Evolutionary conservation across 2,888 invertebrate genomes (phyloP), one percentile per base, ranked within the genome.

Genomic region (Agrilus biguttatus): DNA sequence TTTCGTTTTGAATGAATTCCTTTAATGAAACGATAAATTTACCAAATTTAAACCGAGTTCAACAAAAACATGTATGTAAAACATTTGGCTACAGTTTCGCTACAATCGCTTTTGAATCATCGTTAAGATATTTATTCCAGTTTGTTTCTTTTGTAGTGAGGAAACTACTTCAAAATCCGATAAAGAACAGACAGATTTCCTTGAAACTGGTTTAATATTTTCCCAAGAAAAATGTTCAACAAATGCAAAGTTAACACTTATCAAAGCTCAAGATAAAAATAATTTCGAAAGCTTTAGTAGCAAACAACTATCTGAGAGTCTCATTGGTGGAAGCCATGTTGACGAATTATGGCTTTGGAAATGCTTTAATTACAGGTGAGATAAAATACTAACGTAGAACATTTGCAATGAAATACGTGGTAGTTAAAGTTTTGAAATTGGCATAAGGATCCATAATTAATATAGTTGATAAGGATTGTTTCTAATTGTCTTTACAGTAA

Each of bases 311-410:
- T 72, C 75, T 14, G 71, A 75, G 34, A 72, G 73, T 56, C 65
- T 75, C 37, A 73, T 76, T 36, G 72, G 77, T 7, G 74, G 75
- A 2, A 69, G 74, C 1, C 60, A 70, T 0, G 72, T 75, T 47
- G 78, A 79, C 48, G 65, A 76, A 14, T 66, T 78, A 1, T 78
- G 78, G 78, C 70, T 78, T 64, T 78, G 78, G 78, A 74, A 74
- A 48, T 78, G 79, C 53, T 77, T 78, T 53, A 78, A 78, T 56
- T 78, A 77, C 53, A 77, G 77, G 78, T 78, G 52, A 62, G 62
- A 57, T 33, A 13, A 37, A 13, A 37, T 21, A 19, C 5, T 19
- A 37, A 19, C 8, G 10, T 10, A 28, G 23, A 23, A 23, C 5
- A 4, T 8, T 28, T 28, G 4, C 8, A 28, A 28, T 10, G 10